phyloP scores from a whole-genome alignment of 2,113 vertebrate species.

The Campylorhamphus procurvoides region DNA sequence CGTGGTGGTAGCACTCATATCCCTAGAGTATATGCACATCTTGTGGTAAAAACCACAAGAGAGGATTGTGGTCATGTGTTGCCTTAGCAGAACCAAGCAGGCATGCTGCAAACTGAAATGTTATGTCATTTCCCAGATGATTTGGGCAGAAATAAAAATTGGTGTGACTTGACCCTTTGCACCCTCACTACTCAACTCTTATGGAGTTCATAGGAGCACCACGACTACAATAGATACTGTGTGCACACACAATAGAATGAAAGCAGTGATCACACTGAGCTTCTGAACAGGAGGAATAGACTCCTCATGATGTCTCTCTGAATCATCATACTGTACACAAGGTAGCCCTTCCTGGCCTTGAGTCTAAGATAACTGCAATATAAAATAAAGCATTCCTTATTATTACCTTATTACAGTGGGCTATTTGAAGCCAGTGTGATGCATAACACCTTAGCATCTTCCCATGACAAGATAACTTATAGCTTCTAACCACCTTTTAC shows the following conservation, averaged over 20 bases:
- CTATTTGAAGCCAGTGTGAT: background rate
- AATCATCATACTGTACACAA: background rate
- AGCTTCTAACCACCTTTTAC: background rate
- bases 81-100: background rate
- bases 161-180: background rate
- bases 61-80: background rate
- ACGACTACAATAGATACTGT: background rate
- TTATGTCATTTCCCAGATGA: background rate
- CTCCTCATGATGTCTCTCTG: background rate
- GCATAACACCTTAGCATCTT: background rate
- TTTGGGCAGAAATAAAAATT: background rate
- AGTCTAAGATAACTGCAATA: background rate
- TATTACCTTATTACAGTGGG: background rate
- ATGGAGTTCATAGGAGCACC: background rate
- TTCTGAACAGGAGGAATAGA: background rate
- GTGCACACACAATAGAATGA: background rate
- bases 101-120: background rate
- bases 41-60: background rate
- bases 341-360: background rate
- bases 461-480: background rate
- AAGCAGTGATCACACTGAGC: accelerated
- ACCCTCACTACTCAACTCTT: background rate
- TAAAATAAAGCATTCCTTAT: background rate
- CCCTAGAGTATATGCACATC: background rate
- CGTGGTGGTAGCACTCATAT: no score